Evolutionary conservation across 1,140 invertebrate genomes (phyloP).

Genomic region (Apolygus lucorum): DNA sequence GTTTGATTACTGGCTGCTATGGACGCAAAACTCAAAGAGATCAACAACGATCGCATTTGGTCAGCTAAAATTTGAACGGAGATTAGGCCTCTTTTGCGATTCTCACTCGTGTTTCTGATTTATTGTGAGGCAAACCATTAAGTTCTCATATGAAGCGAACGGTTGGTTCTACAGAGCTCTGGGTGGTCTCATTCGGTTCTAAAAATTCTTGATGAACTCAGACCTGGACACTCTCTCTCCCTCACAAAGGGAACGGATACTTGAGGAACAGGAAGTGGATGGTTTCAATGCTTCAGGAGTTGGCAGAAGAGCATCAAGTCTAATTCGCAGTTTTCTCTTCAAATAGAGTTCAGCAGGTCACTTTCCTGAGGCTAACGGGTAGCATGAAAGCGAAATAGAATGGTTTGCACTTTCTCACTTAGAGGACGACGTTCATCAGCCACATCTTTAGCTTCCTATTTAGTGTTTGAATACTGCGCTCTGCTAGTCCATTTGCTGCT

Average conservation of each 20-base stretch:
- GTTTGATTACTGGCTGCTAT: too few relatives aligned
- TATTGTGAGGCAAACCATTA: too few relatives aligned
- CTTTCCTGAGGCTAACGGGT: not conserved
- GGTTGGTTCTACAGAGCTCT: too few relatives aligned
- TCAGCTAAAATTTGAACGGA: too few relatives aligned
- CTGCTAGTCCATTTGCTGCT: constrained; percentile 36
- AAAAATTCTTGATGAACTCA: too few relatives aligned
- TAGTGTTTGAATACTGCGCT: constrained; percentile 38
- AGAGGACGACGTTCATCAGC: not conserved
- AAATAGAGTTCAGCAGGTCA: not conserved
- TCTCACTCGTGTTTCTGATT: too few relatives aligned
- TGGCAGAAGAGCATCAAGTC: not conserved
- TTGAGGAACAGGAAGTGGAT: not conserved
- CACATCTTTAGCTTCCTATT: constrained; percentile 25
- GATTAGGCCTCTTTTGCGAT: too few relatives aligned
- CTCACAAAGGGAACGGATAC: not conserved
- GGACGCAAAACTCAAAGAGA: too few relatives aligned
- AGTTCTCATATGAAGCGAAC: too few relatives aligned
- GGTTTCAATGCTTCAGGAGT: not conserved
- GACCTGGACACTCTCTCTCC: too few relatives aligned
- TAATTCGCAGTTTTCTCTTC: not conserved
- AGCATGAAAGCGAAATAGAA: not conserved
- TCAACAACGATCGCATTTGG: too few relatives aligned
- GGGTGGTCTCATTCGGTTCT: too few relatives aligned
- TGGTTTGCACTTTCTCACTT: not conserved